phyloP scores from a whole-genome alignment of 64 coral and sea anemone genomes.

The Stylophora pistillata region DNA sequence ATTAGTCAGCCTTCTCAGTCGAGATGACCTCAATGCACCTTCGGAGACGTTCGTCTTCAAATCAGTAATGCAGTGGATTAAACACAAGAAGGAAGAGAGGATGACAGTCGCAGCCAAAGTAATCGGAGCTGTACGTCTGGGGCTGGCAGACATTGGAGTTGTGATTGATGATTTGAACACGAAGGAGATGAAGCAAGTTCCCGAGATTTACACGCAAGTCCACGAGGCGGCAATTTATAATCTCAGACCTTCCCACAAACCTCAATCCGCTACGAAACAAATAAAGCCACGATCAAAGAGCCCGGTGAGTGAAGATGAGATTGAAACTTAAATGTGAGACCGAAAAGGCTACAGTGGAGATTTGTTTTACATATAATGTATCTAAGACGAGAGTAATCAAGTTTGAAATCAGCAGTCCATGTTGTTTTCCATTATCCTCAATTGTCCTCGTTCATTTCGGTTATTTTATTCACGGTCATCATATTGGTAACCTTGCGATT shows the following conservation, averaged over 20 bases:
- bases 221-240: neutral
- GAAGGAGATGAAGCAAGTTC: slow-evolving; percentile 1
- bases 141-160: slow-evolving; percentile 14
- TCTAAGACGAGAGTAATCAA: too few relatives aligned
- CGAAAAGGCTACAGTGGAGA: too few relatives aligned
- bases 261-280: neutral
- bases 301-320: neutral
- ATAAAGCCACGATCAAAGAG: neutral
- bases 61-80: slow-evolving; percentile 41
- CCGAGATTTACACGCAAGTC: neutral
- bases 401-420: too few relatives aligned
- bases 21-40: slow-evolving; percentile 36
- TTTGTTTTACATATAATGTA: too few relatives aligned
- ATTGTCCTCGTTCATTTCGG: too few relatives aligned
- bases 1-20: neutral
- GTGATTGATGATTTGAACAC: neutral
- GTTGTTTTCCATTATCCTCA: too few relatives aligned
- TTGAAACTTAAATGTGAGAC: too few relatives aligned
- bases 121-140: slow-evolving; percentile 33
- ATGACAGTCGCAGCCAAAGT: slow-evolving; percentile 10
- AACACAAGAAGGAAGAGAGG: slow-evolving; percentile 33
- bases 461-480: too few relatives aligned
- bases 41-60: slow-evolving; percentile 30
- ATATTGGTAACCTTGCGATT: too few relatives aligned
- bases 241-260: neutral